These are phyloP conservation scores for Podarcis raffonei DNA, from an alignment of 2,113 vertebrate genomes.

Conservation along the genomic window DNA sequence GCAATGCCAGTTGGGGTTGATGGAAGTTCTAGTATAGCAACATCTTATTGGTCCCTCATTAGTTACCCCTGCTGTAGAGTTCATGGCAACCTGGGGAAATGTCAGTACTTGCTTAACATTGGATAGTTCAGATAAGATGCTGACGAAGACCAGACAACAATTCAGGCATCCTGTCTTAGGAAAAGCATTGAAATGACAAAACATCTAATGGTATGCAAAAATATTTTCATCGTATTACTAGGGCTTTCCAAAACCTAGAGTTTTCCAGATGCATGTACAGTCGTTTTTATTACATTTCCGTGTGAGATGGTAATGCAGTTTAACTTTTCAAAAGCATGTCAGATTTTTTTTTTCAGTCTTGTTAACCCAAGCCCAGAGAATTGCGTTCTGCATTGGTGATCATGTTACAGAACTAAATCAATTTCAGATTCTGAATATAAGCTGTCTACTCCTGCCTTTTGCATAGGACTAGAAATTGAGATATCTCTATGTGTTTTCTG, in stretches of 20 bases:
- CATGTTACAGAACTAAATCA: not conserved
- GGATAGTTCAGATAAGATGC: not conserved
- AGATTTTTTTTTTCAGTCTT: not conserved
- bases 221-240: not conserved
- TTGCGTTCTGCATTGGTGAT: not conserved
- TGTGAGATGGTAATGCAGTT: not conserved
- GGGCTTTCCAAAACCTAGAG: not conserved
- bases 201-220: not conserved
- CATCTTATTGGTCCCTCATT: too few relatives aligned
- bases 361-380: not conserved
- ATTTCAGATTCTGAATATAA: not conserved
- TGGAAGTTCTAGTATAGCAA: too few relatives aligned
- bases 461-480: not conserved
- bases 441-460: not conserved
- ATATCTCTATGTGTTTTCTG: conserved; percentile 5
- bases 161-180: not conserved
- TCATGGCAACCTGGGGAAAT: not conserved
- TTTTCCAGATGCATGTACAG: not conserved
- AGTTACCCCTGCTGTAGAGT: too few relatives aligned
- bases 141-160: not conserved
- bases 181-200: not conserved
- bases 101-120: not conserved
- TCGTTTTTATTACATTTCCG: not conserved
- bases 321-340: not conserved
- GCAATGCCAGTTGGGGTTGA: too few relatives aligned